Evolutionary conservation across 1,140 invertebrate genomes (phyloP).

Genomic region (Brachystomella parvula): DNA sequence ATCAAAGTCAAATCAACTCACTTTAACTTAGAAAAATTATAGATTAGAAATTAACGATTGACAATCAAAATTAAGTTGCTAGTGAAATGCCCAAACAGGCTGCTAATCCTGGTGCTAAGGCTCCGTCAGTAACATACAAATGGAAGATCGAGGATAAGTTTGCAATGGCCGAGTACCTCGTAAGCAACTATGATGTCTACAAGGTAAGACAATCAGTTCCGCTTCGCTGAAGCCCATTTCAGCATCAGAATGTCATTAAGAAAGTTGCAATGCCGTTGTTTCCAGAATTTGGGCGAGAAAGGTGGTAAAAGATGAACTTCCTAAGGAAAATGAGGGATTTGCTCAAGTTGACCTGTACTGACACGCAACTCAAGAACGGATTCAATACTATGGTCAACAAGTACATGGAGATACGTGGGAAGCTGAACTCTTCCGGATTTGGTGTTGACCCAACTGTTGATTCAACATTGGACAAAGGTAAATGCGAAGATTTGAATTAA

Average conservation of each 20-base stretch:
- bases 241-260: background rate
- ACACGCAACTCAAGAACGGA: constrained; percentile 21
- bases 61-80: too few relatives aligned
- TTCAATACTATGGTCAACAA: constrained; percentile 12
- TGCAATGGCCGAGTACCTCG: background rate
- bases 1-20: background rate
- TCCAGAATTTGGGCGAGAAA: background rate
- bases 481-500: background rate
- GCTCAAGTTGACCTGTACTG: background rate
- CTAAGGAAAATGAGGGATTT: background rate
- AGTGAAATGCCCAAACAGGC: background rate
- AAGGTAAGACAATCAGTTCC: background rate
- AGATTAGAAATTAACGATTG: too few relatives aligned
- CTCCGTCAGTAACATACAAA: background rate
- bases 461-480: constrained; percentile 1
- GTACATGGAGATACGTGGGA: constrained; percentile 12
- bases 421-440: constrained; percentile 20
- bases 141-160: background rate
- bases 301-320: background rate
- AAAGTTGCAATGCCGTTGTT: background rate
- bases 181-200: background rate
- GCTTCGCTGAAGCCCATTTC: background rate
- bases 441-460: constrained; percentile 20
- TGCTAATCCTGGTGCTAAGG: background rate
- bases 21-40: background rate